Conservation (phyloP, 2,113 vertebrate genomes). For the Protomyctophum bolini region DNA sequence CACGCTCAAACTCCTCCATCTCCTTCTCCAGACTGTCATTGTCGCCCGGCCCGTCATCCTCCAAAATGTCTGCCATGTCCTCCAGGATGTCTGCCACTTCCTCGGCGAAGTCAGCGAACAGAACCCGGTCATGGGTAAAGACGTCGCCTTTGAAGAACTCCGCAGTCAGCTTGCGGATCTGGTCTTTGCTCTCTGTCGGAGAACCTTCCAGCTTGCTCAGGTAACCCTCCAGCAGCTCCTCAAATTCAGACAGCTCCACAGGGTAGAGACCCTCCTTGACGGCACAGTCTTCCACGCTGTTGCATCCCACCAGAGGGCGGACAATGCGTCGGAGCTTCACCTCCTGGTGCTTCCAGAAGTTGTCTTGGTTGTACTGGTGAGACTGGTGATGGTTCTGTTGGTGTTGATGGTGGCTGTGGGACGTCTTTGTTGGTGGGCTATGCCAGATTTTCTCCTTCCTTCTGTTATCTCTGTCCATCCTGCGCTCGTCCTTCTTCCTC, state of each 20-base stretch:
- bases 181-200: constrained; percentile 60
- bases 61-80: constrained; percentile 86
- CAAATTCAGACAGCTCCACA: constrained; percentile 80
- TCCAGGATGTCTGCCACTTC: constrained; percentile 83
- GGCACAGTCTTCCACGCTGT: constrained; percentile 79
- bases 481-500: constrained; percentile 67
- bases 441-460: constrained; percentile 77
- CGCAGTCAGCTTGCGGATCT: constrained; percentile 60
- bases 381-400: neutral
- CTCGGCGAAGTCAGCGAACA: constrained; percentile 84
- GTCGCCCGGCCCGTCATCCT: constrained; percentile 65
- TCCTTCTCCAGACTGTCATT: constrained; percentile 76
- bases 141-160: constrained; percentile 79
- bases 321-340: constrained; percentile 73
- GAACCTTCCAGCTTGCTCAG: constrained; percentile 72
- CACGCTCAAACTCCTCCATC: constrained; percentile 90
- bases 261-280: constrained; percentile 82
- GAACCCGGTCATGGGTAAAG: constrained; percentile 85
- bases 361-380: constrained; percentile 42
- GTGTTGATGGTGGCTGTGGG: constrained; percentile 43
- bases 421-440: constrained; percentile 38
- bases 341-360: constrained; percentile 73
- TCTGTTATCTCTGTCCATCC: constrained; percentile 64
- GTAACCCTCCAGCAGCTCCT: constrained; percentile 82
- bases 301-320: constrained; percentile 78